Evolutionary conservation across 2,888 invertebrate species (phyloP).

Genomic region (Rugalucina vietnamica): DNA sequence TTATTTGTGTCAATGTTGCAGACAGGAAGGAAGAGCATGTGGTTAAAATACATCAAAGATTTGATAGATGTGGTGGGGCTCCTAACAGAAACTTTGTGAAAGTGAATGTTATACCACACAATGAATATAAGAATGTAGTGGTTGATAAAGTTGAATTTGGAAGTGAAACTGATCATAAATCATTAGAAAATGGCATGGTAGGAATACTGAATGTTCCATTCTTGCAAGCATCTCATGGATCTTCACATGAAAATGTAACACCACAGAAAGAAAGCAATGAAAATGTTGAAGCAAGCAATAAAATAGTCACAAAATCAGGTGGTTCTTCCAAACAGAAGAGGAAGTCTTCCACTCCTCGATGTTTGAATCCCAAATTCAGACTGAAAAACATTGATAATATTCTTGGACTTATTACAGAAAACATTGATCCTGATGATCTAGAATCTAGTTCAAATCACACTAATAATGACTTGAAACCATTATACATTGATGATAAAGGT

Average conservation of each 20-base stretch:
- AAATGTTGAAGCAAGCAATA: not conserved
- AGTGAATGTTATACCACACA: not conserved
- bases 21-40: not conserved
- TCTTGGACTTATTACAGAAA: not conserved
- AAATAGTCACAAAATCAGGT: not conserved
- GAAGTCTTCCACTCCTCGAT: slow-evolving; percentile 1
- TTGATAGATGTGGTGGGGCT: not conserved
- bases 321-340: not conserved
- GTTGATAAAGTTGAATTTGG: not conserved
- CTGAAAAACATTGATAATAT: not conserved
- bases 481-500: too few relatives aligned
- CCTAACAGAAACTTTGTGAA: not conserved
- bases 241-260: not conserved
- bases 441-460: too few relatives aligned
- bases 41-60: slow-evolving; percentile 20
- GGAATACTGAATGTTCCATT: too few relatives aligned
- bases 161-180: not conserved
- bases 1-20: slow-evolving; percentile 12
- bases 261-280: not conserved
- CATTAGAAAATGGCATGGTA: too few relatives aligned
- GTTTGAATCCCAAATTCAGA: not conserved
- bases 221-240: too few relatives aligned
- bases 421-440: too few relatives aligned
- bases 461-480: too few relatives aligned
- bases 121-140: not conserved